Conservation (phyloP, 2,113 vertebrate genomes). For the Limanda limanda region DNA sequence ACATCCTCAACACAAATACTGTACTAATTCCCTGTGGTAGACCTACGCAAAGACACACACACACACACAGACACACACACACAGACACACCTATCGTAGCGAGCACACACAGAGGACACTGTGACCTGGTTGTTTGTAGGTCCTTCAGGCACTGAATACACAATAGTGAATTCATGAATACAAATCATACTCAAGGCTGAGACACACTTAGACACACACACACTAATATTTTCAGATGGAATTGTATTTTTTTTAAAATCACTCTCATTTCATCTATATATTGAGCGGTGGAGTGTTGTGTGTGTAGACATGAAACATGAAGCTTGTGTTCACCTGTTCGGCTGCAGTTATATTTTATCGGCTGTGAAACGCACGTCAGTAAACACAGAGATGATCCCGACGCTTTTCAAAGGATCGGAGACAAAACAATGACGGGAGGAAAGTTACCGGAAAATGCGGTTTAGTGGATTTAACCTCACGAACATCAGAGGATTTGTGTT, state of each 20-base stretch:
- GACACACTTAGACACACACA: conserved; percentile 22
- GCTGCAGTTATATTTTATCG: background rate
- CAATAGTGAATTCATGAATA: conserved; percentile 71
- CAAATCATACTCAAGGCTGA: conserved; percentile 49
- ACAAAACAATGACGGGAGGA: conserved; percentile 12
- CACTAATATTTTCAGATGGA: conserved; percentile 44
- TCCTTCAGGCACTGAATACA: conserved; percentile 67
- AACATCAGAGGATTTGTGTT: conserved; percentile 47
- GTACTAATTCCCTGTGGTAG: conserved; percentile 10
- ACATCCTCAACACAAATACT: conserved; percentile 8
- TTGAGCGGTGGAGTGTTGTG: conserved; percentile 13
- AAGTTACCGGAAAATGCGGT: conserved; percentile 36
- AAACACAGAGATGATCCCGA: background rate
- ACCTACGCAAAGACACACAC: background rate
- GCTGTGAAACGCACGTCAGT: conserved; percentile 9
- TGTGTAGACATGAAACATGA: background rate
- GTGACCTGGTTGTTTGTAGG: conserved; percentile 66
- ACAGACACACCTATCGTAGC: too few species aligned
- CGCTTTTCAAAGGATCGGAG: background rate
- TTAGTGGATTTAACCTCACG: conserved; percentile 12
- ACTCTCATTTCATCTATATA: conserved; percentile 17
- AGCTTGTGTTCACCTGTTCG: background rate
- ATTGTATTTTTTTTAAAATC: conserved; percentile 37
- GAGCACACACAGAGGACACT: conserved; percentile 52
- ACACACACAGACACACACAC: too few species aligned